A percentile compares a stretch with the other conserved stretches of the same genome.
Conservation (phyloP, 2,797 vertebrate species). For the Chelon auratus region DNA sequence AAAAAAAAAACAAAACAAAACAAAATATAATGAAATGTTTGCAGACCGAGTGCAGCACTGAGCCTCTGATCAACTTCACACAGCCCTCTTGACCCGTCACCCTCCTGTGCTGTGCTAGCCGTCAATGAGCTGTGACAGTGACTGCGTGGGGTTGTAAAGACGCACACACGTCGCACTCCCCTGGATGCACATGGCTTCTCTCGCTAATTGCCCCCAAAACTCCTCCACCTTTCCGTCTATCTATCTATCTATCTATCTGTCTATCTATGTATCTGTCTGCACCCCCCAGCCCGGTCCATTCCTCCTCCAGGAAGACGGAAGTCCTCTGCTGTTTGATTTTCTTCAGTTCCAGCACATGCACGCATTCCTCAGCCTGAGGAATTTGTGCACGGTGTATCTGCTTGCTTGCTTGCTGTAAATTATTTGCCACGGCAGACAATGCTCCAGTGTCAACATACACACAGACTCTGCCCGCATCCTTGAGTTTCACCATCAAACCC, state of each 20-base stretch:
- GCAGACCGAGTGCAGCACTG: constrained; percentile 13
- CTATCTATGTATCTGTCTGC: too few relatives aligned
- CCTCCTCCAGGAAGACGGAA: constrained; percentile 32
- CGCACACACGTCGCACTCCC: constrained; percentile 38
- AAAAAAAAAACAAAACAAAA: too few relatives aligned
- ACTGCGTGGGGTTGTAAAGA: constrained; percentile 52
- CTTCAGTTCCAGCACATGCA: constrained; percentile 14
- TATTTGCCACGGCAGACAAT: constrained; percentile 48
- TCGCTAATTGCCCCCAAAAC: constrained; percentile 62
- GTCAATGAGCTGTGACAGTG: constrained; percentile 69
- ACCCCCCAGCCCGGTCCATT: background rate
- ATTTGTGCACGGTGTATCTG: constrained; percentile 28
- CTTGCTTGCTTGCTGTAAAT: constrained; percentile 48
- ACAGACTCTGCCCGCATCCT: constrained; percentile 20
- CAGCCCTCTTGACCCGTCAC: constrained; percentile 37
- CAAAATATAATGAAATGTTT: background rate
- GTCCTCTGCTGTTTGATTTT: constrained; percentile 22
- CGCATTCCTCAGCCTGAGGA: constrained; percentile 55
- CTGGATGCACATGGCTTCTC: constrained; percentile 65
- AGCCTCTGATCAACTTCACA: constrained; percentile 25
- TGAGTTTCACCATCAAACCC: constrained; percentile 53
- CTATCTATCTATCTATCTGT: background rate
- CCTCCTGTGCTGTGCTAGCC: constrained; percentile 51
- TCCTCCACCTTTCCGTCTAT: constrained; percentile 18
- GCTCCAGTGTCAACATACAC: constrained; percentile 47